phyloP scores from a whole-genome alignment of 2,113 vertebrate genomes.

The Beaufortia kweichowensis region DNA sequence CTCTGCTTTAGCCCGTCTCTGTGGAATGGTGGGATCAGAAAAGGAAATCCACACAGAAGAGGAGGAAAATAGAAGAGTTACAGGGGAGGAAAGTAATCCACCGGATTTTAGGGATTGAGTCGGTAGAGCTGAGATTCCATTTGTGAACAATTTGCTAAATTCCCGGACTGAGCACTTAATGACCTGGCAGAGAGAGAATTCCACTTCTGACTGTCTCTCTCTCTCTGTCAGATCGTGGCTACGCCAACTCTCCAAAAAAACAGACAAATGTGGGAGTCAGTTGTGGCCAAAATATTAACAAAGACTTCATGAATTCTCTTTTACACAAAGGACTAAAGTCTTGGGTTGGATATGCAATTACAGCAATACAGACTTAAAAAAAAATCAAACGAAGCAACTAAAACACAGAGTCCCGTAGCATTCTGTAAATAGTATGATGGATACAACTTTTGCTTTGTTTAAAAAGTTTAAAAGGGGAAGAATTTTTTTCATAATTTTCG shows the following conservation, averaged over 20 bases:
- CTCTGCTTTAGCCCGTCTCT: constrained; percentile 58
- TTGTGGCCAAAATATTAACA: constrained; percentile 57
- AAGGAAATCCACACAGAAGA: constrained; percentile 65
- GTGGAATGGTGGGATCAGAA: constrained; percentile 57
- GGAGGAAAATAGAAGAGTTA: constrained; percentile 48
- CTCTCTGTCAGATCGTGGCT: not conserved
- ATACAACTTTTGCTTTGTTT: no score
- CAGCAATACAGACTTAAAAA: not conserved
- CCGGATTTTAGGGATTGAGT: constrained; percentile 59
- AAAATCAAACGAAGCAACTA: no score
- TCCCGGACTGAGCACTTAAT: constrained; percentile 45
- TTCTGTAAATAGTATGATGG: not conserved
- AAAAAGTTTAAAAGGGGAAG: no score
- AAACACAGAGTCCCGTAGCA: not conserved
- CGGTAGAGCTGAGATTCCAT: constrained; percentile 57
- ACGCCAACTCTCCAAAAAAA: constrained; percentile 44
- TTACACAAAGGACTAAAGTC: constrained; percentile 40
- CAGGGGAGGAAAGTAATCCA: constrained; percentile 55
- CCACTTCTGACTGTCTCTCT: constrained; percentile 13
- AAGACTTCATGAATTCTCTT: constrained; percentile 57
- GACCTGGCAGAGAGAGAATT: constrained; percentile 31
- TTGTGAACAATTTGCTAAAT: constrained; percentile 61
- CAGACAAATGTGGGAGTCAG: constrained; percentile 51
- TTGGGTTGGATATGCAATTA: constrained; percentile 5
- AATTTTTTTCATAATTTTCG: no score